Percentiles rank a stretch among this genome's conserved stretches.
phyloP scores from a whole-genome alignment of 2,888 invertebrate species.

The Agrotis exclamationis region DNA sequence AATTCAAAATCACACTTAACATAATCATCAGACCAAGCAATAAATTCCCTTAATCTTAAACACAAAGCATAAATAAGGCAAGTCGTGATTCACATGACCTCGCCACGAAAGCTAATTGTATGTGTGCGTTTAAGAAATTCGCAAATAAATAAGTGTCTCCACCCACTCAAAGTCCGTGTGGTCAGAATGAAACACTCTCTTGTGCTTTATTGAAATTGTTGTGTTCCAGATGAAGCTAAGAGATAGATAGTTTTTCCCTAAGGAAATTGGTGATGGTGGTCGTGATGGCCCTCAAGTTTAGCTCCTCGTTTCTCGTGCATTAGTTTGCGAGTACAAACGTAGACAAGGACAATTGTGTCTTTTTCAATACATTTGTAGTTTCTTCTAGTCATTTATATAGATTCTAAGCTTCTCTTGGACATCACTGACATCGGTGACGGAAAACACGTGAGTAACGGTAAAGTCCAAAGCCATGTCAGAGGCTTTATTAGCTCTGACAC shows the following conservation, averaged over 20 bases:
- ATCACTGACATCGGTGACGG: no score
- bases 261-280: no score
- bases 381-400: no score
- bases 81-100: conserved; percentile 63
- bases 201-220: conserved; percentile 39
- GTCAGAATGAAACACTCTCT: conserved; percentile 55
- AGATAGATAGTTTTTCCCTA: not conserved
- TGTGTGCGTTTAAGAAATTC: conserved; percentile 65
- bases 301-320: no score
- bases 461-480: no score
- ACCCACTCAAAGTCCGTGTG: conserved; percentile 65
- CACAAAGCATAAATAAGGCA: conserved; percentile 57
- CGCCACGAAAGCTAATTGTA: conserved; percentile 65
- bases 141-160: conserved; percentile 67
- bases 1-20: conserved; percentile 33
- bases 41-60: conserved; percentile 62
- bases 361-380: no score
- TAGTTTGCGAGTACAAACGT: no score
- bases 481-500: no score
- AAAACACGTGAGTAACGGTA: no score
- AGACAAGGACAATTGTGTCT: no score
- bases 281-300: no score
- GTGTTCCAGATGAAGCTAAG: conserved; percentile 40
- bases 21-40: conserved; percentile 36
- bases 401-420: no score